Conservation (phyloP, 2,113 vertebrate species). For the Uropsilus gracilis region DNA sequence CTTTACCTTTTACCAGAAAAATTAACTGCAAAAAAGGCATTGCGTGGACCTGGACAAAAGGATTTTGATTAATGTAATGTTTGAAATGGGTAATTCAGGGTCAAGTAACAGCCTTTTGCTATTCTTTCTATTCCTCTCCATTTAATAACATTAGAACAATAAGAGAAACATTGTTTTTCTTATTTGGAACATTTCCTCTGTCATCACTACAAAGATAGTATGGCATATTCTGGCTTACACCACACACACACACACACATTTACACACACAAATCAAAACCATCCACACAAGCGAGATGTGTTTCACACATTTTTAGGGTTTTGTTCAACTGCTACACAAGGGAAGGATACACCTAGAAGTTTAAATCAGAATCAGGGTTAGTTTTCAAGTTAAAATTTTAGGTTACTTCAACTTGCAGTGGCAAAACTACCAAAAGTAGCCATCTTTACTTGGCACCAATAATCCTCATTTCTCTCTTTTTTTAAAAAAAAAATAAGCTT, state of each 20-base stretch:
- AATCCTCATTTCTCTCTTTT: background rate
- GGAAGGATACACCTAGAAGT: background rate
- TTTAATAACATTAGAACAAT: background rate
- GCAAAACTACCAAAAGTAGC: background rate
- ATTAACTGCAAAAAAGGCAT: background rate
- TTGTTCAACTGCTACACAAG: no score
- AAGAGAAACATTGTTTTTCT: background rate
- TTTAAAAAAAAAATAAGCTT: no score
- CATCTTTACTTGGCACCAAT: background rate
- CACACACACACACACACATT: no score
- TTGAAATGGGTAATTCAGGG: background rate
- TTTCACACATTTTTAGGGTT: no score
- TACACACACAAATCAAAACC: no score
- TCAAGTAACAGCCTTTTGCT: background rate
- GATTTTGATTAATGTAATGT: background rate
- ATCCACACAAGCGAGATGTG: no score
- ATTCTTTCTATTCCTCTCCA: background rate
- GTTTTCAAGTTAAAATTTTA: background rate
- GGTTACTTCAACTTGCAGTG: background rate
- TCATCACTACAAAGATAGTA: background rate
- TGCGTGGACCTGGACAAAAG: background rate
- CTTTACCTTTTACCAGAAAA: background rate
- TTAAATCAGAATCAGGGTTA: background rate
- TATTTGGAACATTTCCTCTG: background rate
- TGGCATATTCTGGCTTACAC: background rate